These are phyloP conservation scores for Oligia latruncula DNA, from an alignment of 2,888 invertebrate species.

Conservation along the genomic window DNA sequence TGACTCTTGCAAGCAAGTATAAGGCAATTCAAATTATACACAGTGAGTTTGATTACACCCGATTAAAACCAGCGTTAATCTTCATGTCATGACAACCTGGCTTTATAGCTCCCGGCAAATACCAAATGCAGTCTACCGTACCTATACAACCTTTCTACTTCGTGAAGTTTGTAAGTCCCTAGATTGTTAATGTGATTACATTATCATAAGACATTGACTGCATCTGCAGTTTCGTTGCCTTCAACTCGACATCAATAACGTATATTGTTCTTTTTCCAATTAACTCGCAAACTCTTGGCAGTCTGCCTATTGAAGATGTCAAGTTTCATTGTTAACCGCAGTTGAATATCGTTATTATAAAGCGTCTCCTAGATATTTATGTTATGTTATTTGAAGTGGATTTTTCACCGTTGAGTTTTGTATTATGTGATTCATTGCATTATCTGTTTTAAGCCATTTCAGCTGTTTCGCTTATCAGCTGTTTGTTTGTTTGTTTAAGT, in stretches of 20 bases:
- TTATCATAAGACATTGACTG: slow-evolving; percentile 54
- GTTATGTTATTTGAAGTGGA: slow-evolving; percentile 15
- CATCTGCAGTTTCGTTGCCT: slow-evolving; percentile 46
- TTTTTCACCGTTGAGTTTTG: slow-evolving; percentile 7
- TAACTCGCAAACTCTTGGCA: slow-evolving; percentile 54
- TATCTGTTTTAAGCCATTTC: slow-evolving; percentile 10
- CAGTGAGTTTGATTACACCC: slow-evolving; percentile 36
- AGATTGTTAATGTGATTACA: slow-evolving; percentile 41
- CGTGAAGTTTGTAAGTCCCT: slow-evolving; percentile 21
- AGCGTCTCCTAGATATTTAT: slow-evolving; percentile 6
- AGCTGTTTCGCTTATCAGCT: slow-evolving; percentile 28
- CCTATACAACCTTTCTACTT: slow-evolving; percentile 6
- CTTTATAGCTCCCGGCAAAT: slow-evolving; percentile 28
- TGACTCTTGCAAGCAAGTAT: neutral
- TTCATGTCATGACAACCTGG: slow-evolving; percentile 10
- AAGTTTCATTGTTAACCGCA: slow-evolving; percentile 37
- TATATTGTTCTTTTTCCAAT: slow-evolving; percentile 55
- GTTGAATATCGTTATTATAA: slow-evolving; percentile 1
- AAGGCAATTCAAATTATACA: slow-evolving; percentile 8
- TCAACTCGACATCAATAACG: slow-evolving; percentile 52
- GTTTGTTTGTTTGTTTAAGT: slow-evolving; percentile 2
- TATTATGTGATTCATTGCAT: neutral
- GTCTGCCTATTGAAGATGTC: slow-evolving; percentile 46
- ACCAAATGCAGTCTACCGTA: slow-evolving; percentile 7
- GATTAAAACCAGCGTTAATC: slow-evolving; percentile 18